Percentiles rank a stretch among this genome's conserved stretches.
phyloP scores from a whole-genome alignment of 2,888 invertebrate species.

The Pemphredon lugubris region DNA sequence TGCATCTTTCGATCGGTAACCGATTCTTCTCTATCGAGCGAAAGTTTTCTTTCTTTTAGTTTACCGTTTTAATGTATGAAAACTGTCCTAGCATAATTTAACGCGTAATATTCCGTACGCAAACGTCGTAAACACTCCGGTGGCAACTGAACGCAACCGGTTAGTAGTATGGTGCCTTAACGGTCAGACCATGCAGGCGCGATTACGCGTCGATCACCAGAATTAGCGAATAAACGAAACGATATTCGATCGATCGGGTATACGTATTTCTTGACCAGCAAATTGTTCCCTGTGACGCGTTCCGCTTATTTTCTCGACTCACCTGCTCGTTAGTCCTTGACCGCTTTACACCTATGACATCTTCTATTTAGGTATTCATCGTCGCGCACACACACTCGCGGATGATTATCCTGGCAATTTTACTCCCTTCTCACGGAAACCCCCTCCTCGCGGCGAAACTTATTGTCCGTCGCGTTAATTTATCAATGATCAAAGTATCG shows the following conservation, averaged over 20 bases:
- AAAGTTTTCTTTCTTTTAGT: too few species aligned
- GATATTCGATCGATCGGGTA: conserved; percentile 51
- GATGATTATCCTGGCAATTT: conserved; percentile 39
- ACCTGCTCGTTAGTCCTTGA: conserved; percentile 63
- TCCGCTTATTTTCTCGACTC: conserved; percentile 60
- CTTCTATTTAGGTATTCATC: conserved; percentile 60
- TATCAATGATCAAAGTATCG: not conserved
- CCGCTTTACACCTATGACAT: conserved; percentile 61
- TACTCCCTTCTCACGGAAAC: not conserved
- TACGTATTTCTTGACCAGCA: conserved; percentile 50
- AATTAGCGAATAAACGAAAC: conserved; percentile 53
- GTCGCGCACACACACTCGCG: conserved; percentile 43
- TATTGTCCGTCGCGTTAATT: too few species aligned
- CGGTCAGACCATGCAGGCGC: conserved; percentile 40
- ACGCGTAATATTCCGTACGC: too few species aligned
- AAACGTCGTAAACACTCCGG: too few species aligned
- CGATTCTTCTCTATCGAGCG: too few species aligned
- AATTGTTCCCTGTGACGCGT: conserved; percentile 42
- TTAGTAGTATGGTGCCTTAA: conserved; percentile 21
- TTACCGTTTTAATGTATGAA: too few species aligned
- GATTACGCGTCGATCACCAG: conserved; percentile 33
- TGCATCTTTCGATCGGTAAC: too few species aligned
- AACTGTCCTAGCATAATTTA: too few species aligned
- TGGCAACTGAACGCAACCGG: too few species aligned
- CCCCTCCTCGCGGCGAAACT: not conserved